Evolutionary conservation across 2,113 vertebrate genomes (phyloP), one percentile per base, ranked within the genome.

Genomic region (Setophaga petechia): DNA sequence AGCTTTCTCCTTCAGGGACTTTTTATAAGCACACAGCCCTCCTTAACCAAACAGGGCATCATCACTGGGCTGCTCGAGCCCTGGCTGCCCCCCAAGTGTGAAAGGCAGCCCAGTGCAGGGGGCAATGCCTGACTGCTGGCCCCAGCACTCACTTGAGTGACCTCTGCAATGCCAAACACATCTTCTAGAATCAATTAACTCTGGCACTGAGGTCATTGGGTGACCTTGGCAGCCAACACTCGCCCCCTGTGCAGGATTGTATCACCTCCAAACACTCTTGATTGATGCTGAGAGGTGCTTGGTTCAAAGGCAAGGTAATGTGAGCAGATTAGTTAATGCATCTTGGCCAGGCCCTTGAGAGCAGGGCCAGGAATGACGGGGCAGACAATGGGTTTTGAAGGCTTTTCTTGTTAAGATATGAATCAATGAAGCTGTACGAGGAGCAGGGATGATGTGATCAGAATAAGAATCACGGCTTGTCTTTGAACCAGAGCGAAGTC

Each of bases 351-450:
- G 96, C 94, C 82, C 95, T 87, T 77, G 96, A 75, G 82, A 96
- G 92, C 86, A 84, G 91, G 89, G 82, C 91, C 90, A 39, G 90
- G 73, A 87, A 65, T 9, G 20, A 91, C 62, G 39, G 94, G 90
- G 79, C 94, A 94, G 89, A 72, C 59, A 94, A 96, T 94, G 94
- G 90, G 62, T 97, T 97, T 87, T 91, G 95, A 95, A 96, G 95
- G 95, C 85, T 97, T 96, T 95, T 81, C 91, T 91, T 96, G 97
- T 96, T 85, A 91, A 95, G 93, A 97, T 97, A 97, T 80, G 93
- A 97, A 96, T 97, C 95, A 90, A 93, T 93, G 92, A 81, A 95
- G 87, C 96, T 85, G 76, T 94, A 91, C 25, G 20, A 93, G 95
- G 81, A 96, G 84, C 95, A 76, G 33, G 81, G 94, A 94, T 90